Base-by-base conservation (phyloP, 2,888 invertebrate genomes). In the Caenorhabditis japonica region DNA sequence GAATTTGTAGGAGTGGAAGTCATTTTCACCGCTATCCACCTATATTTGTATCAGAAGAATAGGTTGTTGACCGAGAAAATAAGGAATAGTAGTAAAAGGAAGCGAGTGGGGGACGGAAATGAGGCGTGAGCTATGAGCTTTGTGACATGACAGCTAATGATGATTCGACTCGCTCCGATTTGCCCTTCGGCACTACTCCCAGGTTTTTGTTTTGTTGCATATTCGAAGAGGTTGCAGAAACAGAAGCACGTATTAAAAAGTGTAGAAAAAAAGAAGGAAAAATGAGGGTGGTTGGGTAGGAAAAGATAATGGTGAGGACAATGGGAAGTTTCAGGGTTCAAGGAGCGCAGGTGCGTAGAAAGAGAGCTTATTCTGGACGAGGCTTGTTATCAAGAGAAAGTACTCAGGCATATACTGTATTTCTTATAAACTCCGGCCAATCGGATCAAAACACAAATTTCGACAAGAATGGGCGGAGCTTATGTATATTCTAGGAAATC, bases 141-240 rank as follows among this genome's bases (percentile, higher is more conserved):
- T 59, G 23, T 49, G 49, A 46, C 47, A 46, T 19, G 43, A 23
- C 19, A 49, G 36, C 12, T 64, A 64, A 64, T 64, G 64, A 64
- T 64, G 64, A 64, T 64, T 55, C 55, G 62, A 62, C 53, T 25
- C 53, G 62, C n/a, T n/a, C n/a, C 55, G 64, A 56, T 64, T 64
- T 56, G 64, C 64, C 64, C 64, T 49, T 25, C 49, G 64, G 64
- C 64, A 41, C 44, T n/a, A n/a, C n/a, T n/a, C n/a, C n/a, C n/a
- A n/a, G n/a, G n/a, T n/a, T n/a, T n/a, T n/a, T 30, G 30, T 30
- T 30, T 62, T 62, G 53, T 55, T 56, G 46, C 38, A 30, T 39
- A 55, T 52, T 41, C 33, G 46, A 53, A 33, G 19, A 30, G 34
- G 33, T 27, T 47, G 17, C 38, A 30, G 55, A 33, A 55, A 30